Base-by-base conservation (phyloP, 2,113 vertebrate species). In the Aspidoscelis tigris region DNA sequence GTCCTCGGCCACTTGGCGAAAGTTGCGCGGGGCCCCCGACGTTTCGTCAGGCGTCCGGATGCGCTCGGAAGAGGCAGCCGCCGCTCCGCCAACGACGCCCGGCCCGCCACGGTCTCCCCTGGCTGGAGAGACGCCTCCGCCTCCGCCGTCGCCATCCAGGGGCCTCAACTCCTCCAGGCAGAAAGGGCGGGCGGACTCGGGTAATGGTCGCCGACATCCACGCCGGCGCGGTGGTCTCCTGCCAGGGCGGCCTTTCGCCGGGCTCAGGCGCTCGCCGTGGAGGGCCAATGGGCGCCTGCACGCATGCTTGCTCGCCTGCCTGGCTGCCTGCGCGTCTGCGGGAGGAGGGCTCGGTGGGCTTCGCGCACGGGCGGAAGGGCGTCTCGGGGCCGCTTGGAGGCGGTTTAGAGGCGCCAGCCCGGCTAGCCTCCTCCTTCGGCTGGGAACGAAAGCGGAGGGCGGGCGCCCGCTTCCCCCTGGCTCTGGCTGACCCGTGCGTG, bases 41-140 rank as follows among this genome's bases (percentile, higher is more conserved):
- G 44, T 39, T 2, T 47, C 74, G 22, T 4, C 2, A 3, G 82
- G 75, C 9, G 64, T 84, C 83, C 83, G 83, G 76, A 84, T 84
- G 83, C 83, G 83, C 83, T 65, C 76, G 26, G 83, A 84, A 85
- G 87, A 90, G 75, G 87, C 88, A 87, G 89, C 71, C 84, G 79
- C 86, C 71, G 41, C 70, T 33, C 55, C 50, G 80, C 79, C 47
- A 24, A 50, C 79, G 41, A 20, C 68, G 68, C 68, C 79, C 68
- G 68, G 68, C 47, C 75, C 26, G 18, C 47, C 65, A 43, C 74
- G 65, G 26, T 70, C 44, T 65, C 82, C 44, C 75, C 66, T 26
- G 8, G 20, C 43, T 6, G 76, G 83, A 61, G 58, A 61, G 76
- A 50, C 83, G 41, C 41, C 66, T 11, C 26, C 24, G 11, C 74